Conservation (phyloP, 2,888 invertebrate genomes). For the Chaetoderma sp. region DNA sequence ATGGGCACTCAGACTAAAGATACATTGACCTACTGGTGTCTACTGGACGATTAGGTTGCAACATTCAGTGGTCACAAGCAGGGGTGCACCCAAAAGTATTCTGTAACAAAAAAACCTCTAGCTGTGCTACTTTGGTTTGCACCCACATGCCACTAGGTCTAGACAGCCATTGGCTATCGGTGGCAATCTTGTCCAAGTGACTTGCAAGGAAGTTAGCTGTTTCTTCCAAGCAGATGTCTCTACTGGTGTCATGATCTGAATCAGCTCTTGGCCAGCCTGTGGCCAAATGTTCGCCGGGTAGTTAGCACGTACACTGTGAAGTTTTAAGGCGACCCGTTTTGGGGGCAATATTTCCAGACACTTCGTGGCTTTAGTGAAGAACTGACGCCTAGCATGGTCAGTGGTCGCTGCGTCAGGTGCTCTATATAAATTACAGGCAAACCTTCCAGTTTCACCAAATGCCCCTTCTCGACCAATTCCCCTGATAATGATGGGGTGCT, state of each 20-base stretch:
- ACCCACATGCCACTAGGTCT: no score
- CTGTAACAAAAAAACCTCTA: no score
- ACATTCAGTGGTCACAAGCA: no score
- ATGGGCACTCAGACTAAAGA: no score
- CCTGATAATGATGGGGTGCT: neutral
- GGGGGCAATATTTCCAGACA: neutral
- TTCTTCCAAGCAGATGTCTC: neutral
- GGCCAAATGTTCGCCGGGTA: slow-evolving; percentile 6
- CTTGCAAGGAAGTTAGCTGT: no score
- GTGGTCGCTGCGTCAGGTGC: neutral
- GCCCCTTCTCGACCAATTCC: neutral
- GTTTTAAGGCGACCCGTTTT: neutral
- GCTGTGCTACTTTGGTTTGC: no score
- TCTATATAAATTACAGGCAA: neutral
- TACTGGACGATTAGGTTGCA: no score
- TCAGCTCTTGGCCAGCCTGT: slow-evolving; percentile 6
- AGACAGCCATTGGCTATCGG: no score
- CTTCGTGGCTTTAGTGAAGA: neutral
- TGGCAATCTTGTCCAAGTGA: no score
- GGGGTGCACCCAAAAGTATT: no score
- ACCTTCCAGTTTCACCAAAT: neutral
- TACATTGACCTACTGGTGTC: no score
- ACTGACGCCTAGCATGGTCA: neutral
- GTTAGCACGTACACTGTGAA: neutral
- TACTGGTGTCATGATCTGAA: neutral